Evolutionary conservation across 2,797 vertebrate species (phyloP).

Genomic region (Ptychadena robeensis): DNA sequence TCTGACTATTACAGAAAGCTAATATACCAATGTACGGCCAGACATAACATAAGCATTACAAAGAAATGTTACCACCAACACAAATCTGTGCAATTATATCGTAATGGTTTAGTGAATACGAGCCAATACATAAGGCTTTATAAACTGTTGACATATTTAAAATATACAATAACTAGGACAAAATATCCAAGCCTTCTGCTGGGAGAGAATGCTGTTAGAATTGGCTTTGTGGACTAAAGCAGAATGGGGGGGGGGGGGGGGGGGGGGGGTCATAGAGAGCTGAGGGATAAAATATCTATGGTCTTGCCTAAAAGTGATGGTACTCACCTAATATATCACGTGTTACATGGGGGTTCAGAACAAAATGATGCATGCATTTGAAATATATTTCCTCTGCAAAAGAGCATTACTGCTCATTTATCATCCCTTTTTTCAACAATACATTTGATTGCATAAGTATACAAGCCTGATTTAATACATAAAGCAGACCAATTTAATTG

Average conservation of each 20-base stretch:
- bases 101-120: neutral
- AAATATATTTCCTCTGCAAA: too few species aligned
- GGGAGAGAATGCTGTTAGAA: neutral
- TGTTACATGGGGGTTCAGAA: neutral
- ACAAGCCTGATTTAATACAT: too few species aligned
- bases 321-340: neutral
- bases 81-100: neutral
- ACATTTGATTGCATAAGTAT: too few species aligned
- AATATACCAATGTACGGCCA: neutral
- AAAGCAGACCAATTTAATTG: too few species aligned
- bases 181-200: neutral
- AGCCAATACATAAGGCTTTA: neutral
- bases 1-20: neutral
- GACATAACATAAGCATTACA: neutral
- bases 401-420: too few species aligned
- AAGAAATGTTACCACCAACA: neutral
- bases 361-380: neutral
- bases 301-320: neutral
- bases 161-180: neutral
- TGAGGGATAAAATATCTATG: neutral
- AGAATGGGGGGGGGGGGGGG: neutral
- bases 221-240: neutral
- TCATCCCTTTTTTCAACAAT: too few species aligned
- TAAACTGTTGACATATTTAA: neutral
- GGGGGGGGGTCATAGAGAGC: neutral